phyloP scores from a whole-genome alignment of 2,113 vertebrate genomes.

The Capreolus pygargus region DNA sequence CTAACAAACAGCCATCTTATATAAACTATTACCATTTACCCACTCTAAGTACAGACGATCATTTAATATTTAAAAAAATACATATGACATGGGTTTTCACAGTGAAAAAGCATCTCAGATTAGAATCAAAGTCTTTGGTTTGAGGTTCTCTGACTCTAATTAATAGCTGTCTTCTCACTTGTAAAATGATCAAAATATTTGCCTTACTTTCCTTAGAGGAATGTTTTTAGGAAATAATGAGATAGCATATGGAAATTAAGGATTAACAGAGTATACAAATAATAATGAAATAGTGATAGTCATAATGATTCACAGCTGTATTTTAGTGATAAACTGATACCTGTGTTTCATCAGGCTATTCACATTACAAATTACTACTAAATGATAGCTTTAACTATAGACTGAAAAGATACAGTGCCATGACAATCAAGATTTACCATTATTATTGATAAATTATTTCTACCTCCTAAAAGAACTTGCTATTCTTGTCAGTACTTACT shows the following conservation, averaged over 20 bases:
- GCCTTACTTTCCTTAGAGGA: neutral
- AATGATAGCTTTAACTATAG: neutral
- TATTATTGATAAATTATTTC: constrained; percentile 5
- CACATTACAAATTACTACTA: neutral
- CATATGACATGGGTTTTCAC: neutral
- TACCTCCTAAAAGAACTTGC: neutral
- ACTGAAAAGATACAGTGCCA: neutral
- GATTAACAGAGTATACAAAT: neutral
- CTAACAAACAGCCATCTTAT: neutral
- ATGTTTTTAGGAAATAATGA: neutral
- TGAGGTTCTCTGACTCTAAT: neutral
- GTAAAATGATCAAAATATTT: neutral
- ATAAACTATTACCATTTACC: neutral
- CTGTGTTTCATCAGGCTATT: neutral
- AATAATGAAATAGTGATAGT: neutral
- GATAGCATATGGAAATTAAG: neutral
- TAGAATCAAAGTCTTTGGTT: neutral
- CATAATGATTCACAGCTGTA: neutral
- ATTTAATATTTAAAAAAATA: neutral
- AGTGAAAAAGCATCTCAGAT: neutral
- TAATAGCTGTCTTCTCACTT: neutral
- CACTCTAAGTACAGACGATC: neutral
- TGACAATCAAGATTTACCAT: neutral
- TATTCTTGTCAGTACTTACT: neutral
- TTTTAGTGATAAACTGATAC: neutral